phyloP scores from a whole-genome alignment of 1,140 invertebrate genomes.

The Phortica variegata region DNA sequence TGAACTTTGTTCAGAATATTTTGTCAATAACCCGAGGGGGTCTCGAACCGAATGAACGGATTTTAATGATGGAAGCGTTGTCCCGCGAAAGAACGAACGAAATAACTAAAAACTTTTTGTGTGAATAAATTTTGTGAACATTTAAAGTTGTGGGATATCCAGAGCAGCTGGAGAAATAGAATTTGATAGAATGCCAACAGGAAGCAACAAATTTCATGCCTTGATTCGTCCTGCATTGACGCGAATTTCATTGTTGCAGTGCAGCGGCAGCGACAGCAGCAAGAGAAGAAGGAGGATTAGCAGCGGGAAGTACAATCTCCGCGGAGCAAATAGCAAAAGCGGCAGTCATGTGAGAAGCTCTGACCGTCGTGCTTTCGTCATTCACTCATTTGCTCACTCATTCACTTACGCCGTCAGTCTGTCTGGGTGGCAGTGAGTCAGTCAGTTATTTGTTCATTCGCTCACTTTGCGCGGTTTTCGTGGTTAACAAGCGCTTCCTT shows the following conservation, averaged over 20 bases:
- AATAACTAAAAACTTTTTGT: constrained; percentile 3
- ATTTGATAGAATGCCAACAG: constrained; percentile 47
- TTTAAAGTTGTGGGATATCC: no score
- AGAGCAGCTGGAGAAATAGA: constrained; percentile 14
- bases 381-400: constrained; percentile 28
- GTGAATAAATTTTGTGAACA: not conserved
- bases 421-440: constrained; percentile 2
- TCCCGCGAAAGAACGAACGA: constrained; percentile 35
- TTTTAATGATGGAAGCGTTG: constrained; percentile 42
- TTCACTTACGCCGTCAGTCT: not conserved
- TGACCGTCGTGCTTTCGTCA: constrained; percentile 4
- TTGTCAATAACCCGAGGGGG: not conserved
- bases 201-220: constrained; percentile 49
- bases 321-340: no score
- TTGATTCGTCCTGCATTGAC: no score
- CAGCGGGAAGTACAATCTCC: no score
- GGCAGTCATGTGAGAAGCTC: no score
- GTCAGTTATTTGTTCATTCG: constrained; percentile 26
- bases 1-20: not conserved
- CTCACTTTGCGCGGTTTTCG: constrained; percentile 52
- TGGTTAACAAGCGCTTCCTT: constrained; percentile 53
- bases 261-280: no score
- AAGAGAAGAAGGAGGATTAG: no score
- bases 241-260: no score
- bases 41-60: constrained; percentile 25